Conservation (phyloP, 2,113 vertebrate species). For the Cercopithecus mona region DNA sequence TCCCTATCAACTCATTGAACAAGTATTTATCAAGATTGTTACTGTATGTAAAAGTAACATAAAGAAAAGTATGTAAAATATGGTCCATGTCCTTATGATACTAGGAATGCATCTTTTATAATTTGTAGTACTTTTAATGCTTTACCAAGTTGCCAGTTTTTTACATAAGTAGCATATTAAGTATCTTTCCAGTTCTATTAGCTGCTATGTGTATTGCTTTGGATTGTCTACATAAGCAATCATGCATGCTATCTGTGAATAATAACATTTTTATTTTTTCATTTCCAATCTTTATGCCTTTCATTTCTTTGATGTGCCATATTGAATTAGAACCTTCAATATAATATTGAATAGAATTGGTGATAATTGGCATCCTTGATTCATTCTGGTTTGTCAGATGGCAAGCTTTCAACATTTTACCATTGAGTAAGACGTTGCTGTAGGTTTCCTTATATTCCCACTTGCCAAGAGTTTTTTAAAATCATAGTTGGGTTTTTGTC, state of each 20-base stretch:
- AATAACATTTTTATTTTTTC: slow-evolving; percentile 27
- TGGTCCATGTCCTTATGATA: not conserved
- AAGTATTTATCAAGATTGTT: slow-evolving; percentile 14
- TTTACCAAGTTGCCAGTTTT: not conserved
- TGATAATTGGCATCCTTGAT: not conserved
- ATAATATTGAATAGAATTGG: not conserved
- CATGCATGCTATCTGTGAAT: not conserved
- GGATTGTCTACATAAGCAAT: not conserved
- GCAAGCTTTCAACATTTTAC: not conserved
- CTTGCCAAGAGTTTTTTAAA: not conserved
- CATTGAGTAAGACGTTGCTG: not conserved
- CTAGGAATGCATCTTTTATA: slow-evolving; percentile 5
- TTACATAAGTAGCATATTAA: not conserved
- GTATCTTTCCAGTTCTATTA: not conserved
- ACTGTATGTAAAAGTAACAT: not conserved
- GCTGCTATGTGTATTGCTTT: slow-evolving; percentile 1
- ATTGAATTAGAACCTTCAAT: not conserved
- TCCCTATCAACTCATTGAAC: not conserved
- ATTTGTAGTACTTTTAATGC: not conserved
- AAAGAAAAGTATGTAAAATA: slow-evolving; percentile 3
- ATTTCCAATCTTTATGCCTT: not conserved
- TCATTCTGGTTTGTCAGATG: not conserved
- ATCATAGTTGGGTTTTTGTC: not conserved
- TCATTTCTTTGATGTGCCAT: slow-evolving; percentile 28
- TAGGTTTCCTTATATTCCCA: not conserved